These are phyloP conservation scores for Hemaris fuciformis DNA, from an alignment of 2,888 invertebrate species.

Conservation along the genomic window DNA sequence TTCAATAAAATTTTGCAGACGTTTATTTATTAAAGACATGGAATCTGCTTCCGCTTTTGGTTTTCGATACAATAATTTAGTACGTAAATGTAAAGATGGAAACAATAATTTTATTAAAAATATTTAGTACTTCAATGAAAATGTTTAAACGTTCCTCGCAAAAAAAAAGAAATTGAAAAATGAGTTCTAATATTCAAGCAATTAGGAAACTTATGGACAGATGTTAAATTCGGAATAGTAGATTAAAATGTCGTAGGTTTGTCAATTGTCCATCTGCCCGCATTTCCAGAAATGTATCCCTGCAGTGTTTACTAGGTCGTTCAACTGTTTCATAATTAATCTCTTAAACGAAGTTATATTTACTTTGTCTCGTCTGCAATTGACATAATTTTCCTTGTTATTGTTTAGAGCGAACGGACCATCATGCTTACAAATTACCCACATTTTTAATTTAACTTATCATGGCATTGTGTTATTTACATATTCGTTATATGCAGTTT, in stretches of 20 bases:
- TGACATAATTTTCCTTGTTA: not conserved
- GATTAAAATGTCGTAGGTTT: too few species aligned
- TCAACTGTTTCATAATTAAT: not conserved
- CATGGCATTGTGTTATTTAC: not conserved
- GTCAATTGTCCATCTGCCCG: not conserved
- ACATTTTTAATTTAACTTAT: not conserved
- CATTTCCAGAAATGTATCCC: not conserved
- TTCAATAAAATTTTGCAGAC: not conserved
- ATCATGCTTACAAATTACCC: not conserved
- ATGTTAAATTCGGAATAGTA: too few species aligned
- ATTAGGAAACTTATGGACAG: too few species aligned
- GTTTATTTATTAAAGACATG: too few species aligned
- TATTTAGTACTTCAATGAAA: too few species aligned
- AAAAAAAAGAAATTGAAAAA: too few species aligned
- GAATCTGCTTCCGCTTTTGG: too few species aligned
- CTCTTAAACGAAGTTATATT: not conserved
- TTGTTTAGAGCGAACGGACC: not conserved
- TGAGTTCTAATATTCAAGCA: too few species aligned
- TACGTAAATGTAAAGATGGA: too few species aligned
- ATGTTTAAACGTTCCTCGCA: too few species aligned
- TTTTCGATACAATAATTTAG: too few species aligned
- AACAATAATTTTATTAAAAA: too few species aligned
- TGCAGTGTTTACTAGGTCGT: not conserved
- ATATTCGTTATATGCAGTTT: not conserved
- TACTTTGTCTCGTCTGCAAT: not conserved